Evolutionary conservation across 2,888 invertebrate species (phyloP).

Genomic region (Cyrtodaria siliqua): DNA sequence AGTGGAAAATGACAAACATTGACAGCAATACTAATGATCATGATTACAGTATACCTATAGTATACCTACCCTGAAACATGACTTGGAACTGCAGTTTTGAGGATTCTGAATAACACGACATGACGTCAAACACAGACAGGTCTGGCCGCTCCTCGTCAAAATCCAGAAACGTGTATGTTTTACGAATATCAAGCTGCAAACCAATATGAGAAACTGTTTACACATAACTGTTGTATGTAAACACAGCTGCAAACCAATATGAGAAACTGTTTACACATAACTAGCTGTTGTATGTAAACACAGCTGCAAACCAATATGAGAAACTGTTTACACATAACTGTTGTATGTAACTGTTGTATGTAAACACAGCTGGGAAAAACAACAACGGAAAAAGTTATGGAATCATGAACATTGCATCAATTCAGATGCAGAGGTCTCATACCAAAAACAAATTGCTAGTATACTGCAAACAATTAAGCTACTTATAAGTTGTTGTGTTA

Average conservation of each 20-base stretch:
- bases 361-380: slow-evolving; percentile 51
- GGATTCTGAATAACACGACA: slow-evolving; percentile 68
- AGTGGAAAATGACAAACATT: too few relatives aligned
- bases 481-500: too few relatives aligned
- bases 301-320: slow-evolving; percentile 33
- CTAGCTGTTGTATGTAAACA: slow-evolving; percentile 38
- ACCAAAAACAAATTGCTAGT: too few relatives aligned
- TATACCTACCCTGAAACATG: slow-evolving; percentile 64
- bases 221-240: slow-evolving; percentile 39
- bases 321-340: too few relatives aligned
- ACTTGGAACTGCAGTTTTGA: slow-evolving; percentile 65
- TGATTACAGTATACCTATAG: too few relatives aligned
- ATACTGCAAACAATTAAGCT: too few relatives aligned
- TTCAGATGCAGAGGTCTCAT: too few relatives aligned
- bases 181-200: slow-evolving; percentile 48
- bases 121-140: slow-evolving; percentile 70
- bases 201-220: too few relatives aligned
- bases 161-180: slow-evolving; percentile 68
- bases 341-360: slow-evolving; percentile 36
- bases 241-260: slow-evolving; percentile 37
- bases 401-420: too few relatives aligned
- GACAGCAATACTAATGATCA: too few relatives aligned
- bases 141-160: slow-evolving; percentile 66
- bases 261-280: too few relatives aligned
- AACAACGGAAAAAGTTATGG: too few relatives aligned